These are phyloP conservation scores for Shargacucullia verbasci DNA, from an alignment of 2,888 invertebrate genomes.

Conservation along the genomic window DNA sequence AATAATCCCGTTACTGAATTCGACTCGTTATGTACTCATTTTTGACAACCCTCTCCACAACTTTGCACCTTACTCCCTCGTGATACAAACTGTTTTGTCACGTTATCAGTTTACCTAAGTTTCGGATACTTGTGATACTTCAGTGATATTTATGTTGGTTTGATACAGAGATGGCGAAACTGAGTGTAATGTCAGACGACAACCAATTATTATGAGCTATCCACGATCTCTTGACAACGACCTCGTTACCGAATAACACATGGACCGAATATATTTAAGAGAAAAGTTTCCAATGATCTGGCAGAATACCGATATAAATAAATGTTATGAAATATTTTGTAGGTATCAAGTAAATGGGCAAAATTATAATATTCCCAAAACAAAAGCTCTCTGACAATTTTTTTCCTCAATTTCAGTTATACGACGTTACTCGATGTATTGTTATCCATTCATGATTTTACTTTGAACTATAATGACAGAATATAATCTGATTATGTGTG, in stretches of 20 bases:
- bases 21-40: constrained; percentile 43
- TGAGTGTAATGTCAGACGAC: constrained; percentile 29
- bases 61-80: constrained; percentile 44
- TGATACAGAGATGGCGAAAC: constrained; percentile 54
- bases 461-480: too few relatives aligned
- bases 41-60: constrained; percentile 33
- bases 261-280: constrained; percentile 33
- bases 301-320: constrained; percentile 34
- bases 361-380: too few relatives aligned
- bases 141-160: constrained; percentile 34
- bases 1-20: constrained; percentile 57
- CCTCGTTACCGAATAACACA: constrained; percentile 46
- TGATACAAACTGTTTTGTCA: constrained; percentile 20
- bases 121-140: constrained; percentile 25
- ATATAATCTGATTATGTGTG: too few relatives aligned
- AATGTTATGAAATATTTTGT: constrained; percentile 22
- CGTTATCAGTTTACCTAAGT: constrained; percentile 33
- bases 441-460: too few relatives aligned
- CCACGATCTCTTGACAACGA: constrained; percentile 32
- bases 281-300: constrained; percentile 34
- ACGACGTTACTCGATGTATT: too few relatives aligned
- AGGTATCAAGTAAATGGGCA: too few relatives aligned
- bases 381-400: too few relatives aligned
- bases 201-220: constrained; percentile 50
- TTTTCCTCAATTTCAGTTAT: too few relatives aligned